Base-by-base conservation (phyloP, 2,113 vertebrate species). In the Astur gentilis region DNA sequence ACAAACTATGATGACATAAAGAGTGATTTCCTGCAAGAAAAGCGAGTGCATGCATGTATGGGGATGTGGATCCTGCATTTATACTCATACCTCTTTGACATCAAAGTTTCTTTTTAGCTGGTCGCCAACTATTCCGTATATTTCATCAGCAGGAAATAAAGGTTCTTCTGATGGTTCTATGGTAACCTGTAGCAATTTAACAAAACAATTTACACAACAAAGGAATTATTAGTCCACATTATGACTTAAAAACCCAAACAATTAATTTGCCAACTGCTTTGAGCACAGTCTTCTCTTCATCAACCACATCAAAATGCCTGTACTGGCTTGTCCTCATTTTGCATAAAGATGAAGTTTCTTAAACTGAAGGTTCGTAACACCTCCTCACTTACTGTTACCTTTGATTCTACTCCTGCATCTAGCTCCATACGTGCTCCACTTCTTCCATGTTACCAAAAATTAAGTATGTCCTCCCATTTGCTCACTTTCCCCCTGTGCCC, bases 71-170 rank as follows among this genome's bases (percentile, higher is more conserved):
- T 52, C 19, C 62, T 61, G 22, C 31, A 38, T 80, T 55, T 80
- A 31, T 18, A 73, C 65, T 93, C 90, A 50, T 97, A 99, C 99
- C 99, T 99, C 99, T 98, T 98, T 98, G 94, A 99, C 95, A 95
- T 99, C 99, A 96, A 99, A 99, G 93, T 97, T 99, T 92, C 99
- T 98, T 98, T 99, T 99, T 26, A 99, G 95, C 91, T 99, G 99
- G 9, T 98, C 98, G 1, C 99, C 99, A 69, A 99, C 99, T 86
- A 99, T 99, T 79, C 99, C 99, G 32, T 99, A 99, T 69, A 99
- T 95, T 94, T 99, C 99, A 97, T 99, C 99, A n/a, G 99, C 97
- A 64, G 99, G 98, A 96, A 98, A 99, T 47, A 99, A 98, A 67
- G 99, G 99, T 3, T 99, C 98, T 96, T 99, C 99, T 20, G 98